A percentile compares a stretch with the other conserved stretches of the same genome.
Conservation (phyloP, 2,113 vertebrate species). For the Psilopsiagon aymara region DNA sequence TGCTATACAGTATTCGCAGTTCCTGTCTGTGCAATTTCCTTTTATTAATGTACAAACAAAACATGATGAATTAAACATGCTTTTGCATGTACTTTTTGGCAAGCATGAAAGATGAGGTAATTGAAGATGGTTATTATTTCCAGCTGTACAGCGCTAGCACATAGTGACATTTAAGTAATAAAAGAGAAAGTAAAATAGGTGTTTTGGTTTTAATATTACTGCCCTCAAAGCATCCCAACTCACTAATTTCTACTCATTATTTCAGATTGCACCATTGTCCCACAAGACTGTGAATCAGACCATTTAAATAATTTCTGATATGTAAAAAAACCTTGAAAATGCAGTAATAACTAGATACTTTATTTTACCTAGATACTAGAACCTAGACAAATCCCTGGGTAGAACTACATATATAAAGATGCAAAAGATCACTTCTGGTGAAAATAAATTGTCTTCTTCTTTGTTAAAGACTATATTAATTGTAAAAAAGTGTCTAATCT, state of each 20-base stretch:
- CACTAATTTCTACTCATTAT: conserved; percentile 34
- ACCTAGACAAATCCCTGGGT: not conserved
- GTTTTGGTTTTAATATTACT: conserved; percentile 38
- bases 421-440: not conserved
- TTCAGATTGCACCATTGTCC: not conserved
- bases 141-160: conserved; percentile 45
- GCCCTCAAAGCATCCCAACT: conserved; percentile 27
- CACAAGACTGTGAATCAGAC: not conserved
- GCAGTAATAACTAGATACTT: not conserved
- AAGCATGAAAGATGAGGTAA: conserved; percentile 72
- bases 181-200: conserved; percentile 49
- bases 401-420: not conserved
- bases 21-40: conserved; percentile 69
- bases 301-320: conserved; percentile 1
- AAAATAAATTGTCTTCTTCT: not conserved
- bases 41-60: conserved; percentile 75
- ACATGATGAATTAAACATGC: conserved; percentile 74
- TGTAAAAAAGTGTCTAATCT: not conserved
- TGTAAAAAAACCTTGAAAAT: not conserved
- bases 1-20: conserved; percentile 8
- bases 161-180: conserved; percentile 62
- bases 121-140: conserved; percentile 70
- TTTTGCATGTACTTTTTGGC: conserved; percentile 68
- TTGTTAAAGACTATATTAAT: not conserved
- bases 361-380: not conserved